Base-by-base conservation (phyloP, 2,113 vertebrate species). In the Nerophis lumbriciformis region DNA sequence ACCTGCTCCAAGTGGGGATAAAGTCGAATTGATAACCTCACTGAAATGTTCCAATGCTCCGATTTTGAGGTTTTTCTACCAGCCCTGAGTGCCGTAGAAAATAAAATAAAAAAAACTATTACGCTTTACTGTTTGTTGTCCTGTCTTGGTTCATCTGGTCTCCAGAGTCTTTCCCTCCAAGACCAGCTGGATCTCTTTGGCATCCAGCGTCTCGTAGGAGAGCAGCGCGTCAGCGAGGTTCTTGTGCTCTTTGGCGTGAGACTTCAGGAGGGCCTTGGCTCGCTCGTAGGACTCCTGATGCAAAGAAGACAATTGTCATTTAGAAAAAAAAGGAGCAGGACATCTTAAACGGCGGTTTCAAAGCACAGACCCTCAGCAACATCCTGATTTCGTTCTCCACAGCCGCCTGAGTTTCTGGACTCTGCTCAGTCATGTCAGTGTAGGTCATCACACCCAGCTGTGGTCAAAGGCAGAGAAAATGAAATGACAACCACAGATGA, bases 371-470 rank as follows among this genome's bases (percentile, higher is more conserved):
- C 94, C 91, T 94, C n/a, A 99, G 78, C 61, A 99, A 87, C 0
- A 88, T 75, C 79, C 97, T 89, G 82, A 98, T 82, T 94, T 99
- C 97, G 61, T 96, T 92, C 79, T 98, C 97, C 82, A 99, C 94
- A 70, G 93, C 95, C 56, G 95, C 94, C 61, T 97, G 96, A 3
- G 95, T 97, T 88, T 99, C 96, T 51, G 96, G 96, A 77, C 97
- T 99, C 53, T 94, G 90, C 51, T 90, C 90, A 3, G 91, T 90
- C 0, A 93, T 67, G 77, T 98, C 94, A 7, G 68, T 73, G 54
- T 97, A 99, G 38, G 96, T 98, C 97, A 98, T 99, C 72, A 99
- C 95, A 66, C 97, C 97, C 79, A 99, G 90, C 97, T 99, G 69
- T 4, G 9, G 16, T 56, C 4, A 8, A 39, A 55, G 8, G 4